A percentile compares a stretch with the other conserved stretches of the same genome.
phyloP scores from a whole-genome alignment of 2,888 invertebrate genomes.

The Drosophila barbarae region DNA sequence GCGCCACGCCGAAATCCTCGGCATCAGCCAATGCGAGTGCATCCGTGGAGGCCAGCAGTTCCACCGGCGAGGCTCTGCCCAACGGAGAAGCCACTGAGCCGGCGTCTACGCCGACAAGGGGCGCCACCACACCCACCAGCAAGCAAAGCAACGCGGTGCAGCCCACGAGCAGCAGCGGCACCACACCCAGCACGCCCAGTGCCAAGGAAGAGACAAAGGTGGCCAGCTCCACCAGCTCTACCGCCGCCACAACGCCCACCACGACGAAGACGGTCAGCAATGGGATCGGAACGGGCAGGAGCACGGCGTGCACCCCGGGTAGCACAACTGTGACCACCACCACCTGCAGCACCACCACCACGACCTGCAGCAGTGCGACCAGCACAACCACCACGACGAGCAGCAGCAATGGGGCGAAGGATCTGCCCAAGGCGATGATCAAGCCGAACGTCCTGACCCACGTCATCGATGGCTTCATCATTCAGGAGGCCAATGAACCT shows the following conservation, averaged over 20 bases:
- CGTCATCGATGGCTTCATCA: slow-evolving; percentile 97
- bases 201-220: slow-evolving; percentile 31
- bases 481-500: slow-evolving; percentile 95
- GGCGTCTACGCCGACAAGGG: slow-evolving; percentile 35
- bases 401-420: slow-evolving; percentile 66
- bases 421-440: slow-evolving; percentile 92
- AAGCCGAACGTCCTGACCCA: slow-evolving; percentile 97
- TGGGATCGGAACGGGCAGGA: slow-evolving; percentile 53
- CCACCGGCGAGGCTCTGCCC: slow-evolving; percentile 41
- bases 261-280: slow-evolving; percentile 42
- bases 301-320: slow-evolving; percentile 9
- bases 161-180: slow-evolving; percentile 54
- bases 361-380: slow-evolving; percentile 20
- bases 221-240: slow-evolving; percentile 17
- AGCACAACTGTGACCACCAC: slow-evolving; percentile 28
- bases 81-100: slow-evolving; percentile 54
- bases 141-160: slow-evolving; percentile 57
- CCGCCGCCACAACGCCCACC: slow-evolving; percentile 24
- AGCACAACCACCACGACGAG: slow-evolving; percentile 26
- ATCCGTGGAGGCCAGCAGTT: slow-evolving; percentile 53
- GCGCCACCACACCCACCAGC: slow-evolving; percentile 32
- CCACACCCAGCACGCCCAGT: slow-evolving; percentile 17
- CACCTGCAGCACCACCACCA: slow-evolving; percentile 26
- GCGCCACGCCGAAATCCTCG: slow-evolving; percentile 21
- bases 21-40: slow-evolving; percentile 24